phyloP scores from a whole-genome alignment of 1,140 invertebrate genomes.

The Drosophila mojavensis region DNA sequence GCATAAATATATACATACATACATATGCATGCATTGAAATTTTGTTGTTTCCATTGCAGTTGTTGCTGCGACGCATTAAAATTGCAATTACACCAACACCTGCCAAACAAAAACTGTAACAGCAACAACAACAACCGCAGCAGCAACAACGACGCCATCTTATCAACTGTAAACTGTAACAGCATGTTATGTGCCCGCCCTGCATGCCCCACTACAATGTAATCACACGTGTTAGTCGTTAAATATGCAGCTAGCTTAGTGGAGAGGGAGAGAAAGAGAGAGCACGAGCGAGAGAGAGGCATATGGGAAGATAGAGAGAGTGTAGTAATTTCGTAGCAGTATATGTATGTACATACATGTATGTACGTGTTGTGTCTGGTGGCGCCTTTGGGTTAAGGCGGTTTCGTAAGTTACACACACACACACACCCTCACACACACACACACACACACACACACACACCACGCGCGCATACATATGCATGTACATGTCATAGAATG shows the following conservation, averaged over 20 bases:
- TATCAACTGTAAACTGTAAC: conserved; percentile 46
- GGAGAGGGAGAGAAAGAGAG: background rate
- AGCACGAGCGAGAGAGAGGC: background rate
- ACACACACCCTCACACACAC: too few relatives aligned
- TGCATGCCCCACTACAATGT: conserved; percentile 50
- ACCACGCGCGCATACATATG: too few relatives aligned
- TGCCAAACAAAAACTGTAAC: conserved; percentile 25
- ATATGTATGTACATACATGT: too few relatives aligned
- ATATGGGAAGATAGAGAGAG: background rate
- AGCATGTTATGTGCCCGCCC: conserved; percentile 10
- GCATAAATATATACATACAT: background rate
- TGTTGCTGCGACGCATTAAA: conserved; percentile 41
- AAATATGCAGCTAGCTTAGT: conserved; percentile 45
- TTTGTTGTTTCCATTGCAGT: conserved; percentile 16
- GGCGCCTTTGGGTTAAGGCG: background rate
- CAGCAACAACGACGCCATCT: conserved; percentile 14
- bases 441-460: too few relatives aligned
- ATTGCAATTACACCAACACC: conserved; percentile 51
- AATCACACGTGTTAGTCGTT: conserved; percentile 65
- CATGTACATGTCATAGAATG: background rate
- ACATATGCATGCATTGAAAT: too few relatives aligned
- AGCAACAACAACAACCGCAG: conserved; percentile 19
- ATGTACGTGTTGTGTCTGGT: background rate
- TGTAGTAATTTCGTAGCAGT: background rate
- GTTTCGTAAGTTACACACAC: too few relatives aligned